A percentile compares a stretch with the other conserved stretches of the same genome.
These are phyloP conservation scores for Sinella curviseta DNA, from an alignment of 1,140 invertebrate genomes.

Conservation along the genomic window DNA sequence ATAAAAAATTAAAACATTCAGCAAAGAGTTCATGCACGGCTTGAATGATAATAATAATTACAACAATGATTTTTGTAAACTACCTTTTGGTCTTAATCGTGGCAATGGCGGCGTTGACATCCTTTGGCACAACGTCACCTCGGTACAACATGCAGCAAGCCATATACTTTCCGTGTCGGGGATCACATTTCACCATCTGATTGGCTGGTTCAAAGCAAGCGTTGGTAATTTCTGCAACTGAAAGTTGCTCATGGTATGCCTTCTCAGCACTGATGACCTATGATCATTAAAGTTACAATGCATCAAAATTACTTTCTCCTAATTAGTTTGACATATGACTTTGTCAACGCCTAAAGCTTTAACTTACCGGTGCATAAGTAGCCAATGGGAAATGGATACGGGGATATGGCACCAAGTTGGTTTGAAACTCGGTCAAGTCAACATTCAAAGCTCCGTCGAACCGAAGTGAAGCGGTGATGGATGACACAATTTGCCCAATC, in stretches of 20 bases:
- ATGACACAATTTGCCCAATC: constrained; percentile 83
- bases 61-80: too few relatives aligned
- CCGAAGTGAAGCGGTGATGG: constrained; percentile 81
- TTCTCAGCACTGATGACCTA: constrained; percentile 22
- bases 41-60: too few relatives aligned
- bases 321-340: neutral
- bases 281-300: neutral
- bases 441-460: constrained; percentile 88
- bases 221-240: constrained; percentile 77
- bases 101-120: constrained; percentile 70
- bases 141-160: constrained; percentile 82
- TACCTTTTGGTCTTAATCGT: constrained; percentile 66
- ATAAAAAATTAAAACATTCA: neutral
- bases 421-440: constrained; percentile 87
- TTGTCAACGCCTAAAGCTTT: neutral
- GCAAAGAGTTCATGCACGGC: neutral
- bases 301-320: neutral
- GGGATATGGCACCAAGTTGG: constrained; percentile 81
- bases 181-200: constrained; percentile 69
- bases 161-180: constrained; percentile 65
- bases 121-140: constrained; percentile 69
- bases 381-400: constrained; percentile 71
- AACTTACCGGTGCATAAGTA: constrained; percentile 72
- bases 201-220: constrained; percentile 79
- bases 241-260: constrained; percentile 66